Base-by-base conservation (phyloP, 2,888 invertebrate genomes). In the Cerastis leucographa region DNA sequence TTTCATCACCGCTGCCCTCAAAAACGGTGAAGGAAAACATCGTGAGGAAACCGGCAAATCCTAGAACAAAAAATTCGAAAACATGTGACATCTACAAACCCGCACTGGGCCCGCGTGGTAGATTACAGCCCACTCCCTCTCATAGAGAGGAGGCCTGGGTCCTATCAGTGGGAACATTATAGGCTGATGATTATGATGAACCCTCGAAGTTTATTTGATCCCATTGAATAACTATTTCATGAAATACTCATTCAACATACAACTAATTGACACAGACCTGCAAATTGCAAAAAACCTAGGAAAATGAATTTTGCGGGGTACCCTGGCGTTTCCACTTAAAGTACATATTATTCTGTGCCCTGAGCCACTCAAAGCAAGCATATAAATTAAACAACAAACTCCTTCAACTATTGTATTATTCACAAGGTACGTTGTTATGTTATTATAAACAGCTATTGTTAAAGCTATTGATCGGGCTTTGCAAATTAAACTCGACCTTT, bases 371-470 rank as follows among this genome's bases (percentile, higher is more conserved):
- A 49, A 65, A 83, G 61, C 65, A 77, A 76, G 51, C 51, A 25
- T 64, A 54, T 54, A 74, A 54, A 74, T 82, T 74, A 74, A 81
- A 77, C 83, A 77, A 19, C 40, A 69, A 69, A 72, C 62, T 61
- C 49, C 49, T 56, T 62, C n/a, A 69, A 70, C 78, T 65, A 74
- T 74, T 81, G 73, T 80, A 66, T 71, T 67, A 77, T 61, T 84
- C 61, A 68, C 70, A 46, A 61, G 44, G 44, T 29, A 66, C 46
- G 61, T 73, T 75, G 64, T 85, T 46, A 17, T 71, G 77, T 75
- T 83, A 83, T 75, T 85, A 71, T 83, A 85, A 84, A 79, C 84
- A 85, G 56, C 79, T 77, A 84, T 84, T 83, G 81, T 85, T 74
- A 17, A 51, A 64, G 46, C 56, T 59, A 82, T 70, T 78, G 74